Evolutionary conservation across 2,888 invertebrate genomes (phyloP), one percentile per base, ranked within the genome.

Genomic region (Platycheirus albimanus): DNA sequence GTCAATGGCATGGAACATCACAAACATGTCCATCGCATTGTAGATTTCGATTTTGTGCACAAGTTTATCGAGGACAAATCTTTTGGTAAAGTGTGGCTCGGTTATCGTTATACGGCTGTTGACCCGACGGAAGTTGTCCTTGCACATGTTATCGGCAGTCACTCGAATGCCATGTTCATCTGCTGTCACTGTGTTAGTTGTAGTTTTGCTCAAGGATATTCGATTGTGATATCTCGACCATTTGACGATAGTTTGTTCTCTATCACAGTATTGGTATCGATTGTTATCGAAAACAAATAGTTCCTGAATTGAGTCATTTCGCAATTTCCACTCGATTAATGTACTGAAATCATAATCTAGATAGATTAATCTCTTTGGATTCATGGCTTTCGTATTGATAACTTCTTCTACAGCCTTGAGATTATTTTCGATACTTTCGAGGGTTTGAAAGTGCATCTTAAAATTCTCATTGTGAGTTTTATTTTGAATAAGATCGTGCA

Each of bases 91-190:
- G 0, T 85, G 85, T 1, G 81, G 74, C 5, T 87, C 87, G 2
- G 67, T 86, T 63, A 90, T 64, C 6, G 85, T 87, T 5, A 90
- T 85, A 49, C 87, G 86, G 19, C 87, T 88, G n/a, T 86, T 86
- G 0, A 87, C 54, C n/a, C 86, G 78, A 7, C 85, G 66, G 11
- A 84, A 83, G 4, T 85, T 78, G 1, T 72, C 63, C 5, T 69
- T 69, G 56, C 89, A 90, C 41, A 84, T 85, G 51, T 90, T 90
- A 8, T 87, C 87, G 0, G 85, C 88, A 58, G 87, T 88, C 0
- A 88, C 85, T 0, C 74, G 69, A 2, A 88, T 43, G 0, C 63
- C 76, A 28, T 79, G 30, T 2, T 71, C 61, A 0, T 61, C 74
- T 0, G 74, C 47, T 0, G 70, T 63, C 4, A 87, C 51, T 5